A percentile compares a stretch with the other conserved stretches of the same genome.
These are phyloP conservation scores for Avahi laniger DNA, from an alignment of 2,797 vertebrate genomes.

Conservation along the genomic window DNA sequence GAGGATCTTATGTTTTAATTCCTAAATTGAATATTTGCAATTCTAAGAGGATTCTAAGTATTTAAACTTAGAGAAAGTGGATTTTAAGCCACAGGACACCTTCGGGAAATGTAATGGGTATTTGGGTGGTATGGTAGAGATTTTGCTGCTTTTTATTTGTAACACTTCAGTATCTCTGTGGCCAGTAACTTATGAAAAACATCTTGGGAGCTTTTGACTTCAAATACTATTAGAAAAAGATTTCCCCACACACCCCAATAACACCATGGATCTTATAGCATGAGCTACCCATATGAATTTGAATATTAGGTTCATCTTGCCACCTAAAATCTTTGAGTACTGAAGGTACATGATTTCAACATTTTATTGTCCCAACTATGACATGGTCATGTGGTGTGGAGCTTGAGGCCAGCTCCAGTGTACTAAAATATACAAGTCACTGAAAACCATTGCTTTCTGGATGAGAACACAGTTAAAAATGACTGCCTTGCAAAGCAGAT, in stretches of 20 bases:
- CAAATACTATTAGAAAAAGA: not conserved
- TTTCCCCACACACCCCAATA: not conserved
- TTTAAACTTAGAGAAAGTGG: slow-evolving; percentile 42
- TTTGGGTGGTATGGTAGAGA: not conserved
- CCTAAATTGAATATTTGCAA: slow-evolving; percentile 15
- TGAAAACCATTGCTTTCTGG: not conserved
- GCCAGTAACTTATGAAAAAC: slow-evolving; percentile 47
- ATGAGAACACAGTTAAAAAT: slow-evolving; percentile 21
- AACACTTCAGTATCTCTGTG: not conserved
- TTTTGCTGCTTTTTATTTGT: slow-evolving; percentile 46
- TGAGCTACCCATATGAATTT: not conserved
- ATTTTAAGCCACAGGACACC: slow-evolving; percentile 35
- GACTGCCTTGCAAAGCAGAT: not conserved
- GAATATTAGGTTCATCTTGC: not conserved
- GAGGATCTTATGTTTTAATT: slow-evolving; percentile 25
- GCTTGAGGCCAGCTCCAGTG: not conserved
- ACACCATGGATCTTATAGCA: not conserved
- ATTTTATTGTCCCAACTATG: not conserved
- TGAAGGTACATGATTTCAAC: not conserved
- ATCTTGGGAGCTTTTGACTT: slow-evolving; percentile 1
- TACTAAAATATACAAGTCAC: not conserved
- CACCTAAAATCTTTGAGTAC: not conserved
- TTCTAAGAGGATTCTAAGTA: slow-evolving; percentile 47
- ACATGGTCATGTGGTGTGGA: not conserved
- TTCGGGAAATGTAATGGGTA: slow-evolving; percentile 1